Conservation (phyloP, 2,888 invertebrate species). For the Lypha dubia region DNA sequence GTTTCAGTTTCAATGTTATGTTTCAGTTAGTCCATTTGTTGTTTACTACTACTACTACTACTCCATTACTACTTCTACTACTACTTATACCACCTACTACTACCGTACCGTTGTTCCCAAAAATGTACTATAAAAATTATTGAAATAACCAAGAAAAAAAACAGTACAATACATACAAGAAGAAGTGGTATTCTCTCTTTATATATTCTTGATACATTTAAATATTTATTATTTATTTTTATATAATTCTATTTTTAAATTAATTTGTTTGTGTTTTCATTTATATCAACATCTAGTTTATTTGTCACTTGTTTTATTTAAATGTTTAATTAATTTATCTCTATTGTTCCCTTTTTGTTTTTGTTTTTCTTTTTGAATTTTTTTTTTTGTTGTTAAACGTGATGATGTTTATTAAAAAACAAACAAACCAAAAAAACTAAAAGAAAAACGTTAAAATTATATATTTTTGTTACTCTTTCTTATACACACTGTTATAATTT, state of each 20-base stretch:
- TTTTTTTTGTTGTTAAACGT: constrained; percentile 57
- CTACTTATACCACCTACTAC: constrained; percentile 65
- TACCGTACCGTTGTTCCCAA: constrained; percentile 65
- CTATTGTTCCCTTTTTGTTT: constrained; percentile 25
- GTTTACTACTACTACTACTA: constrained; percentile 63
- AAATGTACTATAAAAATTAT: constrained; percentile 32
- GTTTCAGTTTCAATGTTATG: constrained; percentile 72
- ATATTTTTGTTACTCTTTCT: constrained; percentile 62
- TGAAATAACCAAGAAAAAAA: constrained; percentile 45
- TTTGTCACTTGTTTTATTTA: constrained; percentile 27
- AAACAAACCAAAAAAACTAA: no score
- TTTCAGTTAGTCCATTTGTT: constrained; percentile 73
- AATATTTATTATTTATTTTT: constrained; percentile 50
- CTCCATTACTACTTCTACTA: constrained; percentile 59
- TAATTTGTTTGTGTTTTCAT: constrained; percentile 39
- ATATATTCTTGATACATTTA: constrained; percentile 46
- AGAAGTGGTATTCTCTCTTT: constrained; percentile 59
- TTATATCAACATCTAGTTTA: constrained; percentile 48
- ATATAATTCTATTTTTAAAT: constrained; percentile 33
- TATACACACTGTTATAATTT: constrained; percentile 45
- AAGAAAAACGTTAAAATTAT: constrained; percentile 42
- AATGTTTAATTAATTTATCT: constrained; percentile 31
- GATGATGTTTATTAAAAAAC: constrained; percentile 45
- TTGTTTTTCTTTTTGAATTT: background rate
- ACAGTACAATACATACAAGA: constrained; percentile 51